Percentiles rank a stretch among this genome's conserved stretches.
Evolutionary conservation across 1,140 invertebrate species (phyloP).

Genomic region (Nebria ingens): DNA sequence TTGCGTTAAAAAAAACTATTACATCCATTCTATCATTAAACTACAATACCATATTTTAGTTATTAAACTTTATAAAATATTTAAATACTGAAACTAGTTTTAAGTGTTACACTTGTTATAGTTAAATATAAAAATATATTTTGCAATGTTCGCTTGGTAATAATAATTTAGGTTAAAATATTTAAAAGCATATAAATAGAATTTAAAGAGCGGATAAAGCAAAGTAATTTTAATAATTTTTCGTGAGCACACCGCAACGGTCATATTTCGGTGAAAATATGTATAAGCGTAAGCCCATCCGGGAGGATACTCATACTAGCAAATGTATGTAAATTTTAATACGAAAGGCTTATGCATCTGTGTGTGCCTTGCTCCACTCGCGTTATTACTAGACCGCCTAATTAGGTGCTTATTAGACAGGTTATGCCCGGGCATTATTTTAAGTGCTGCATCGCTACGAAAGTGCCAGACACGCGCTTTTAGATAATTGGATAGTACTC

Average conservation of each 20-base stretch:
- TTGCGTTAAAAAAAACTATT: no score
- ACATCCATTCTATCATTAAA: no score
- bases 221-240: background rate
- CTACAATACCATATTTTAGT: no score
- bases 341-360: background rate
- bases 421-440: background rate
- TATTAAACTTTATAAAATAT: no score
- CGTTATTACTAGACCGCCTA: background rate
- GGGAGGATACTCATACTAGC: background rate
- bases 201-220: background rate
- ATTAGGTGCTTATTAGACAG: background rate
- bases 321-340: background rate
- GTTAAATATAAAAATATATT: no score
- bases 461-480: background rate
- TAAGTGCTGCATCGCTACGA: background rate
- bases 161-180: no score
- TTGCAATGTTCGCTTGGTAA: no score
- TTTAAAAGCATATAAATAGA: no score
- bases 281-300: background rate
- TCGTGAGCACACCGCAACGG: no score
- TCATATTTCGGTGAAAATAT: no score
- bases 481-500: background rate
- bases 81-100: no score
- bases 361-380: background rate
- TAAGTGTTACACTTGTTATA: no score